Base-by-base conservation (phyloP, 2,113 vertebrate species). In the Camelus dromedarius region DNA sequence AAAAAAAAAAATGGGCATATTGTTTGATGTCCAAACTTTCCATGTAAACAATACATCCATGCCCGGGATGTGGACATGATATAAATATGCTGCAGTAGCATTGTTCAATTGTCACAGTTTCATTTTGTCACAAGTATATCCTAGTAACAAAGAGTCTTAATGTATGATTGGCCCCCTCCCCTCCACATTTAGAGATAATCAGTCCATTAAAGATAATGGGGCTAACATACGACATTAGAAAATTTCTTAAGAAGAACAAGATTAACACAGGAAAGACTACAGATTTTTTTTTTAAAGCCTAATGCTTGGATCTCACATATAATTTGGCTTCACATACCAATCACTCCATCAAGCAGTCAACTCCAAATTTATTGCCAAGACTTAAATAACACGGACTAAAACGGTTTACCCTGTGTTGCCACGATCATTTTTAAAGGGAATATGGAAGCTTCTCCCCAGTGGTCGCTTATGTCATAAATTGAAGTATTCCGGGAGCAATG, bases 11-110 rank as follows among this genome's bases (percentile, higher is more conserved):
- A 88, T 3, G 35, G 50, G 87, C 67, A 70, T 26, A 20, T 20
- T 79, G 38, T 52, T 84, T 87, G 82, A 93, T 38, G 77, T 89
- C 76, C 94, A 92, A 58, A 76, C n/a, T 87, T 89, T 64, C 52
- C 46, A 24, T 52, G 19, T 30, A 92, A 42, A 95, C 52, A 91
- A 15, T 52, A 54, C 38, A 46, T 38, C 60, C 5, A 7, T 2
- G n/a, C 79, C 62, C 6, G 30, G 56, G 8, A 32, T 24, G 0
- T 22, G 69, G 28, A 56, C 11, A 0, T 62, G 58, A 58, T 11
- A 70, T 48, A 92, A 96, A 73, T 6, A 92, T 30, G 58, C 22
- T n/a, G 26, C 60, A 82, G 76, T 38, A 3, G 26, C 50, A 82
- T 54, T 69, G 62, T 72, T 94, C 46, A 69, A 13, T 79, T 77